Conservation (phyloP, 2,888 invertebrate genomes). For the Eupithecia vulgata region DNA sequence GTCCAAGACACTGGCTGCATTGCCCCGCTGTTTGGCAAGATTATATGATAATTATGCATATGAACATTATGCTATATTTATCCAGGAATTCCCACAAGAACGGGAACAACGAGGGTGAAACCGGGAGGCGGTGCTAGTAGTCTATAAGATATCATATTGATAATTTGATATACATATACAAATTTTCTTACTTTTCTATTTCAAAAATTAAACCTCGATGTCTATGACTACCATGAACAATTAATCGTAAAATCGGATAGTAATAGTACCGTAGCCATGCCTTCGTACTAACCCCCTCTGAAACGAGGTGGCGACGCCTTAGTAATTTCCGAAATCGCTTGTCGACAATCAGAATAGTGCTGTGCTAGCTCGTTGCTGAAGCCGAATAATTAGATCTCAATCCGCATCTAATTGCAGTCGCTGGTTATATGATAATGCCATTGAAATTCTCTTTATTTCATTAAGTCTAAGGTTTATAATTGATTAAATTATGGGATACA, state of each 20-base stretch:
- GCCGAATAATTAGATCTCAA: constrained; percentile 79
- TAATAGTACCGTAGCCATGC: background rate
- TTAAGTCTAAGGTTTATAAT: constrained; percentile 17
- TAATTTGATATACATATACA: too few species aligned
- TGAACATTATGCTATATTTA: too few species aligned
- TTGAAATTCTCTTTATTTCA: constrained; percentile 37
- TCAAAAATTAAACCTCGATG: background rate
- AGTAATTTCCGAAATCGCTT: constrained; percentile 83
- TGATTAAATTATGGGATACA: constrained; percentile 5
- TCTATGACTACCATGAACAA: background rate
- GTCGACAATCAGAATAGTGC: constrained; percentile 80
- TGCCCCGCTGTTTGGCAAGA: too few species aligned
- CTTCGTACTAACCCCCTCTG: background rate
- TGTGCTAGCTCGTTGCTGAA: constrained; percentile 66
- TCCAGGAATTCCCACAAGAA: too few species aligned
- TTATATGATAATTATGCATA: too few species aligned
- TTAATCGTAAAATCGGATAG: background rate
- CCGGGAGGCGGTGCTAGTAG: too few species aligned
- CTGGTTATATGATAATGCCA: constrained; percentile 57
- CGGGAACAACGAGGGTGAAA: too few species aligned
- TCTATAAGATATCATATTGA: too few species aligned
- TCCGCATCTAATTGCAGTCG: constrained; percentile 74
- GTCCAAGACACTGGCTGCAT: too few species aligned
- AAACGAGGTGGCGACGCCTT: constrained; percentile 70
- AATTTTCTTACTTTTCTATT: too few species aligned